Base-by-base conservation (phyloP, 1,140 invertebrate species). In the Drosophila sproati region DNA sequence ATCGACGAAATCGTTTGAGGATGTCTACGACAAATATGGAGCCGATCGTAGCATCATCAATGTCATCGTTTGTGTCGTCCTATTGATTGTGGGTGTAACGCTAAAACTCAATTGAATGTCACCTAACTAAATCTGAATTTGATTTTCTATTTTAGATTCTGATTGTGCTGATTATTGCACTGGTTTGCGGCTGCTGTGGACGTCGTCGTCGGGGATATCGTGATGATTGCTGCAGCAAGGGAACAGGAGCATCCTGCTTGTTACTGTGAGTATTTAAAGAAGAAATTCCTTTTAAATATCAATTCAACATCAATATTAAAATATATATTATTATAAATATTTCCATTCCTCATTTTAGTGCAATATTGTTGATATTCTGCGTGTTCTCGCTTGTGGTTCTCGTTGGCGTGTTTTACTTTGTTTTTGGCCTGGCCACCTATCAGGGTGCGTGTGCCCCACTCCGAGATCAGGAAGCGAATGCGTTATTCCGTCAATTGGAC, bases 311-410 rank as follows among this genome's bases (percentile, higher is more conserved):
- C 20, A 20, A 20, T 20, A 20, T 20, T 0, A 20, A 20, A 20
- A 20, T 20, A 20, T 20, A 20, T 20, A 20, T n/a, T 43, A 4
- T 1, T 10, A 10, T 51, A 0, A 4, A 7, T 34, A 50, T 10
- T 29, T 41, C 39, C 39, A 57, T 52, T n/a, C 2, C 34, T 77
- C 3, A 0, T 35, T 3, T 5, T 29, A 98, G 97, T 91, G 97
- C 95, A 74, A 96, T 97, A 41, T 95, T 95, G 82, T 93, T 97
- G 59, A 97, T 97, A 81, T 98, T 98, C 93, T 91, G 97, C 29
- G 94, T 96, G 51, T 95, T 95, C 39, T 95, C 95, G 45, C 91
- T 95, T 12, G 92, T 98, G 48, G 95, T 96, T 91, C 90, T 96
- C 12, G 92, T 97, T 52, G 95, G 96, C 5, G 83, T 97, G 1